phyloP scores from a whole-genome alignment of 2,888 invertebrate species.

The Desoria tigrina region DNA sequence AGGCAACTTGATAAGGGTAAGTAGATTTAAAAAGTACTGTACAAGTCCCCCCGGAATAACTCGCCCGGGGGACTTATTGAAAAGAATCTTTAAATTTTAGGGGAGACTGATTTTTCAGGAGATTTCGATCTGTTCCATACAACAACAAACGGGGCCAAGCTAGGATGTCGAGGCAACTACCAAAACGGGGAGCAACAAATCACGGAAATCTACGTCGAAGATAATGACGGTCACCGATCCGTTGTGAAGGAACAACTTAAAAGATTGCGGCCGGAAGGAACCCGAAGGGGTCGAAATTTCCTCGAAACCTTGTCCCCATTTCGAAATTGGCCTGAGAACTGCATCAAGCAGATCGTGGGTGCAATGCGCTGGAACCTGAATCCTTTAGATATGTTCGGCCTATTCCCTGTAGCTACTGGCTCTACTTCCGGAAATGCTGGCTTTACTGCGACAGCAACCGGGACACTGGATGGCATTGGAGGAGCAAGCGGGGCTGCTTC shows the following conservation, averaged over 20 bases:
- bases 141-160: slow-evolving; percentile 1
- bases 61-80: no score
- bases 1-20: no score
- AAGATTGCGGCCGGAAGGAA: background rate
- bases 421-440: no score
- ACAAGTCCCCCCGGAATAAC: no score
- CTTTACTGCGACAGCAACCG: no score
- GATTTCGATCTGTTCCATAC: background rate
- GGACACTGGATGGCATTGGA: no score
- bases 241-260: background rate
- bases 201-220: slow-evolving; percentile 2
- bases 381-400: background rate
- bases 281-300: background rate
- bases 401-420: no score
- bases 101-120: background rate
- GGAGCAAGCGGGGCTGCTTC: no score
- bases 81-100: no score
- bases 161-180: background rate
- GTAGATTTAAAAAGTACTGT: no score
- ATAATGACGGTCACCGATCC: slow-evolving; percentile 1
- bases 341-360: background rate
- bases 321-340: background rate
- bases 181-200: background rate
- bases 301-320: background rate
- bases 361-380: background rate